A percentile compares a stretch with the other conserved stretches of the same genome.
Conservation (phyloP, 2,888 invertebrate genomes). For the Drosophila atroscutellata region DNA sequence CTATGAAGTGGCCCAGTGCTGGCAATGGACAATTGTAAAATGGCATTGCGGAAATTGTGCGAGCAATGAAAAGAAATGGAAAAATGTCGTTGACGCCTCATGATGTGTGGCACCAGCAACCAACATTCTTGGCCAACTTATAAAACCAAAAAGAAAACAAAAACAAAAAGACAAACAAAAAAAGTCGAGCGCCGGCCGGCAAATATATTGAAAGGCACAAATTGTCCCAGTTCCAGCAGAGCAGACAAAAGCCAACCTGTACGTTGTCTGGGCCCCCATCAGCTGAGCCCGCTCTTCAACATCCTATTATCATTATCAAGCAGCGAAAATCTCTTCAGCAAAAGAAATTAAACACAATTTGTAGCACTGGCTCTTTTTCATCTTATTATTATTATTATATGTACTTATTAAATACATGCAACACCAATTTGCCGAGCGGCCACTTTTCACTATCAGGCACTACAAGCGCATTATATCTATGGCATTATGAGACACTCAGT, state of each 20-base stretch:
- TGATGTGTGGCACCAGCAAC: constrained; percentile 45
- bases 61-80: constrained; percentile 63
- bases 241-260: constrained; percentile 59
- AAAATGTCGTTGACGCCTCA: constrained; percentile 41
- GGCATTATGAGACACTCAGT: constrained; percentile 20
- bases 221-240: constrained; percentile 66
- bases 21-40: constrained; percentile 68
- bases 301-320: constrained; percentile 16
- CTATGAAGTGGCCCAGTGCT: constrained; percentile 28
- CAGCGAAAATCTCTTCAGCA: constrained; percentile 36
- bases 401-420: constrained; percentile 54
- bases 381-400: constrained; percentile 54
- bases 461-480: constrained; percentile 7
- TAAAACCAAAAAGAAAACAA: constrained; percentile 25
- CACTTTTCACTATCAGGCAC: constrained; percentile 17
- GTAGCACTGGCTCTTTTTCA: constrained; percentile 26
- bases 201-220: constrained; percentile 58
- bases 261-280: constrained; percentile 4
- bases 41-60: constrained; percentile 77
- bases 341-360: constrained; percentile 73
- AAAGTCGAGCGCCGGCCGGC: constrained; percentile 34
- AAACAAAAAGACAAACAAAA: constrained; percentile 19
- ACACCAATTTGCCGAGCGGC: constrained; percentile 42
- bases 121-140: constrained; percentile 61
- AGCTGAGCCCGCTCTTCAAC: background rate